These are phyloP conservation scores for Pedionomus torquatus DNA, from an alignment of 2,113 vertebrate genomes.

Conservation along the genomic window DNA sequence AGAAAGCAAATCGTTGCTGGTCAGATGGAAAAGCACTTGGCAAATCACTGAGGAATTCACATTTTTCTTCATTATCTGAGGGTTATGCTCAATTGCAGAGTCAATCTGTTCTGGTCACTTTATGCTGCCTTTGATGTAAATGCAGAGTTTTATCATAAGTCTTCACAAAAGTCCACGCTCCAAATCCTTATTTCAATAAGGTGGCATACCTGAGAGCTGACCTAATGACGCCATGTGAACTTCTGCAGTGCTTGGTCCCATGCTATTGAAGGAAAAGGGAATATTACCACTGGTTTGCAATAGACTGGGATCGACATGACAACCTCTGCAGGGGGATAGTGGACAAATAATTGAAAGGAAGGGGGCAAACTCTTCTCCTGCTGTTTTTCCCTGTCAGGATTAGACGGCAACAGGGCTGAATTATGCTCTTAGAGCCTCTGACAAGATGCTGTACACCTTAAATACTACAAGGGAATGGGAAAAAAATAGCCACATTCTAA, in stretches of 20 bases:
- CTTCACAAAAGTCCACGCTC: not conserved
- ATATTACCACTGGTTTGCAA: not conserved
- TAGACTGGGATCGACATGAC: not conserved
- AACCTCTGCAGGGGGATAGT: not conserved
- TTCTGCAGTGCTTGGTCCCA: not conserved
- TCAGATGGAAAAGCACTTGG: not conserved
- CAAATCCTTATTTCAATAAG: not conserved
- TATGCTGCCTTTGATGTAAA: not conserved
- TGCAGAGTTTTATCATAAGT: not conserved
- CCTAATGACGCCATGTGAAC: not conserved
- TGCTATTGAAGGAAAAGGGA: not conserved
- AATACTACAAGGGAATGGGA: not conserved
- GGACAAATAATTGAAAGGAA: not conserved
- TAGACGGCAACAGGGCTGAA: not conserved
- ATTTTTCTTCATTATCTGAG: not conserved
- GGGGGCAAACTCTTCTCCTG: rapidly evolving
- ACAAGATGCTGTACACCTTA: not conserved
- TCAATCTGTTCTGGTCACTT: not conserved
- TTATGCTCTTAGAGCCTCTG: not conserved
- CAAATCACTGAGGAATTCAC: not conserved
- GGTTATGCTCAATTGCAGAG: not conserved
- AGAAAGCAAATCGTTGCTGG: not conserved
- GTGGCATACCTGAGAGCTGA: not conserved
- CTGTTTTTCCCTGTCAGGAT: not conserved
- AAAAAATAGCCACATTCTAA: not conserved